Conservation (phyloP, 2,888 invertebrate species). For the Ophion costatus region DNA sequence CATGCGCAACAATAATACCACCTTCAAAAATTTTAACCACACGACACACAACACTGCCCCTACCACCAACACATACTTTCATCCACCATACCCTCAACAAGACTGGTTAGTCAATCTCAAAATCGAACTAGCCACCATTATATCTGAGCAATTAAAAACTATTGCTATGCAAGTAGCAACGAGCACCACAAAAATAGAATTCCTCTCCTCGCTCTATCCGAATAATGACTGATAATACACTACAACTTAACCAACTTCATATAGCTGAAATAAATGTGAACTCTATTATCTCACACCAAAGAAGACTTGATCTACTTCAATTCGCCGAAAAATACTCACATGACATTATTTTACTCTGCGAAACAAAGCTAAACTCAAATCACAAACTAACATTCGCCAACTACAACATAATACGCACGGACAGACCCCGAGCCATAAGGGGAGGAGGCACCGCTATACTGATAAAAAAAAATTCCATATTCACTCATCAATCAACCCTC, state of each 20-base stretch:
- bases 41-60: background rate
- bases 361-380: constrained; percentile 43
- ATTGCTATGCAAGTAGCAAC: background rate
- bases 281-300: constrained; percentile 49
- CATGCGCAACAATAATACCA: too few relatives aligned
- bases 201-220: background rate
- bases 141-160: background rate
- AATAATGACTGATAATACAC: constrained; percentile 2
- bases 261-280: constrained; percentile 57
- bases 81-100: background rate
- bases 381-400: background rate
- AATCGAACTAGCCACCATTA: background rate
- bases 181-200: constrained; percentile 25
- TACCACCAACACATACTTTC: background rate
- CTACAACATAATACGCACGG: constrained; percentile 2
- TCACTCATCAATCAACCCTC: background rate
- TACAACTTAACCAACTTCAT: background rate
- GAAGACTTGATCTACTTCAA: constrained; percentile 35
- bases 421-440: background rate
- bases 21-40: too few relatives aligned
- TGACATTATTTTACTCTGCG: constrained; percentile 52
- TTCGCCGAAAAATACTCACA: constrained; percentile 26
- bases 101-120: constrained; percentile 8
- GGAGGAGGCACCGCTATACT: constrained; percentile 19
- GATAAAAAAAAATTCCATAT: constrained; percentile 12